These are phyloP conservation scores for Pyrocoelia pectoralis DNA, from an alignment of 2,888 invertebrate species.

Conservation along the genomic window DNA sequence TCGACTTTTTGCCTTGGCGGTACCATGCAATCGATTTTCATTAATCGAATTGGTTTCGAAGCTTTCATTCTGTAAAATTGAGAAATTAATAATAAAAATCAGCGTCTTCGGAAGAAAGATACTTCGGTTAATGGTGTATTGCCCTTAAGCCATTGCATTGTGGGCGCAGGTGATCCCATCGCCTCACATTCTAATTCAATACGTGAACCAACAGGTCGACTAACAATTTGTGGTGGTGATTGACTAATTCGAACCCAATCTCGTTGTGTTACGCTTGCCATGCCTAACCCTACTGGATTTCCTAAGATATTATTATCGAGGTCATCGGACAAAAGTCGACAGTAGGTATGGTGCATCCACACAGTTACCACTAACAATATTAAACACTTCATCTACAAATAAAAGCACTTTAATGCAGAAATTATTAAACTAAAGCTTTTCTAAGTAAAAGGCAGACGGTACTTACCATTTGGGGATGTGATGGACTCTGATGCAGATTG, in stretches of 20 bases:
- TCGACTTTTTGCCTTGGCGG: constrained; percentile 74
- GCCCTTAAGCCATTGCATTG: constrained; percentile 82
- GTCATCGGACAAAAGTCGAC: constrained; percentile 49
- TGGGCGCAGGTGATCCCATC: constrained; percentile 79
- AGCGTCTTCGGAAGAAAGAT: too few species aligned
- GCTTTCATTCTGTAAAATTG: constrained; percentile 66
- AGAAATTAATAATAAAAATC: too few species aligned
- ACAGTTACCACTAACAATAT: constrained; percentile 50
- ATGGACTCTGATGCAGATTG: constrained; percentile 17
- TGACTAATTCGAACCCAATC: constrained; percentile 66
- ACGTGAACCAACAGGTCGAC: constrained; percentile 58
- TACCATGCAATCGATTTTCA: constrained; percentile 61
- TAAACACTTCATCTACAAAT: constrained; percentile 53
- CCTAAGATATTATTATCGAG: constrained; percentile 48
- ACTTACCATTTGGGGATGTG: constrained; percentile 45
- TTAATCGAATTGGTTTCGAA: constrained; percentile 68
- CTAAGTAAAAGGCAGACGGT: too few species aligned
- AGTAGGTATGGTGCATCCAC: constrained; percentile 40
- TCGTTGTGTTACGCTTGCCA: constrained; percentile 13
- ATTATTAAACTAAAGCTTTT: neutral
- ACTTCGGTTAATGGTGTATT: constrained; percentile 72
- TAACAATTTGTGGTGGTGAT: constrained; percentile 64
- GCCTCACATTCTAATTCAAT: constrained; percentile 81
- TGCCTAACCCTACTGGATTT: constrained; percentile 20
- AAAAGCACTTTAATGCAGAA: neutral